Percentiles rank a stretch among this genome's conserved stretches.
Evolutionary conservation across 2,797 vertebrate species (phyloP).

Genomic region (Muscicapa striata): DNA sequence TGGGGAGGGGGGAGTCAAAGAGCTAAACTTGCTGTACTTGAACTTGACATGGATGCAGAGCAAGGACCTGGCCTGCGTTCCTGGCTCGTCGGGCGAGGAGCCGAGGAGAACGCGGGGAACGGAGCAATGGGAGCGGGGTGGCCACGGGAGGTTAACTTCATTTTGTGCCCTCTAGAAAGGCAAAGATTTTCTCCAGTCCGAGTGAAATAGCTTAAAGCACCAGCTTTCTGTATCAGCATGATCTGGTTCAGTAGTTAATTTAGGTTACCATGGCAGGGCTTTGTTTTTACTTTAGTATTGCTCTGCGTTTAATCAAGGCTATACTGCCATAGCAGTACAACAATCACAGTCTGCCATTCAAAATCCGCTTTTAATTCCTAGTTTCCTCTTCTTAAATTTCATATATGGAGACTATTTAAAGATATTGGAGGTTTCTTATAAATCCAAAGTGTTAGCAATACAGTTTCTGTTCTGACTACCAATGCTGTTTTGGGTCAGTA

Average conservation of each 20-base stretch:
- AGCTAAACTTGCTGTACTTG: slow-evolving; percentile 72
- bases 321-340: slow-evolving; percentile 42
- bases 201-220: slow-evolving; percentile 18
- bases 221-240: slow-evolving; percentile 18
- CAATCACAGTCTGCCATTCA: slow-evolving; percentile 56
- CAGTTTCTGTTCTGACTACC: slow-evolving; percentile 43
- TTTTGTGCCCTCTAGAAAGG: slow-evolving; percentile 34
- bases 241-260: slow-evolving; percentile 55
- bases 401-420: slow-evolving; percentile 51
- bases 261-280: slow-evolving; percentile 63
- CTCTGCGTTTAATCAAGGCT: slow-evolving; percentile 71
- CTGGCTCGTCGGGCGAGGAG: neutral
- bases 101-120: neutral
- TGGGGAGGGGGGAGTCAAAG: slow-evolving; percentile 57
- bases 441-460: slow-evolving; percentile 43
- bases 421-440: slow-evolving; percentile 42
- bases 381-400: slow-evolving; percentile 70
- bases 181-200: neutral
- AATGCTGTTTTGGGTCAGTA: slow-evolving; percentile 14
- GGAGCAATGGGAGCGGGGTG: neutral
- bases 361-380: slow-evolving; percentile 71
- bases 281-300: slow-evolving; percentile 67
- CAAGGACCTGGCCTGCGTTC: neutral
- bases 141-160: neutral
- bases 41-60: slow-evolving; percentile 40